Conservation (phyloP, 2,797 vertebrate species). For the Oreonectes daqikongensis region DNA sequence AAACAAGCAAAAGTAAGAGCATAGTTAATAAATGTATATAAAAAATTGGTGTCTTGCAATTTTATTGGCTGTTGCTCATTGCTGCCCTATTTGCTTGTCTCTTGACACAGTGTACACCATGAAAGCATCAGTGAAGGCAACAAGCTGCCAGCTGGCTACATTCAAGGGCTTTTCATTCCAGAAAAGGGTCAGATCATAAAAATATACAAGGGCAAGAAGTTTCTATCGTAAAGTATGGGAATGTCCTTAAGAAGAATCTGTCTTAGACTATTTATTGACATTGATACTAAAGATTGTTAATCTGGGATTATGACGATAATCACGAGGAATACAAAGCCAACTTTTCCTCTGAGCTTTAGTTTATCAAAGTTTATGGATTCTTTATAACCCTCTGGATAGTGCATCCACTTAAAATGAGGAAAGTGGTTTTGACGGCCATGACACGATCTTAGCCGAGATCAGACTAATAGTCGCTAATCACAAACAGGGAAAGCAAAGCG, state of each 20-base stretch:
- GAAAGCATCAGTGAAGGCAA: too few relatives aligned
- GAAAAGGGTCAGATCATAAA: too few relatives aligned
- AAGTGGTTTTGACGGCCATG: slow-evolving; percentile 5
- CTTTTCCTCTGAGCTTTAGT: not conserved
- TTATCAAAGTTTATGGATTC: not conserved
- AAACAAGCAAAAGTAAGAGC: too few relatives aligned
- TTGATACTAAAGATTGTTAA: slow-evolving; percentile 7
- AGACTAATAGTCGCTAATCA: slow-evolving; percentile 35
- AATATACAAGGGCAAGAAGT: too few relatives aligned
- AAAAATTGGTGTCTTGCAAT: too few relatives aligned
- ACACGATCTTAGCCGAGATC: slow-evolving; percentile 2
- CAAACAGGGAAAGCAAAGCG: slow-evolving; percentile 17
- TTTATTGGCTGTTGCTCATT: too few relatives aligned
- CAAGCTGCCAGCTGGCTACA: too few relatives aligned
- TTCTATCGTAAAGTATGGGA: too few relatives aligned
- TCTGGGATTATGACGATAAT: slow-evolving; percentile 25
- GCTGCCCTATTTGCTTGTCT: too few relatives aligned
- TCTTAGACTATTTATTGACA: slow-evolving; percentile 1
- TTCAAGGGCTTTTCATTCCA: too few relatives aligned
- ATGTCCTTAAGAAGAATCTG: not conserved
- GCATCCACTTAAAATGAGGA: slow-evolving; percentile 11
- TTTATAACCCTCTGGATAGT: not conserved
- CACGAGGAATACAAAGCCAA: not conserved
- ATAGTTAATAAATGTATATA: too few relatives aligned
- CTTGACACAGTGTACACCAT: too few relatives aligned